These are phyloP conservation scores for Hippopotamyrus pictus DNA, from an alignment of 2,797 vertebrate genomes.

Conservation along the genomic window DNA sequence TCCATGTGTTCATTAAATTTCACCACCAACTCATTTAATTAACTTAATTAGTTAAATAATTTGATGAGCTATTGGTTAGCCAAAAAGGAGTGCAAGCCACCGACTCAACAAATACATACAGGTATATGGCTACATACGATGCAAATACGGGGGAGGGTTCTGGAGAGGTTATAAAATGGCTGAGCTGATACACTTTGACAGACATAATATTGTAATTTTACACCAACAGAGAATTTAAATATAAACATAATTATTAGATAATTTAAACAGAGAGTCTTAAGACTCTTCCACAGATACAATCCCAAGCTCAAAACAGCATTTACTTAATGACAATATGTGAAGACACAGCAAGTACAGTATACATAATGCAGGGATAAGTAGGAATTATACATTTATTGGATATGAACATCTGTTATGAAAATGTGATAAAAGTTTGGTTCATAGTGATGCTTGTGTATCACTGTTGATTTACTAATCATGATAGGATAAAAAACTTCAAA, in stretches of 20 bases:
- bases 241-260: neutral
- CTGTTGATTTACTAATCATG: neutral
- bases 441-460: neutral
- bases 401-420: neutral
- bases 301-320: neutral
- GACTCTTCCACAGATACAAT: neutral
- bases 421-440: neutral
- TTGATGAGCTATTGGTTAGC: neutral
- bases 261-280: neutral
- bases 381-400: neutral
- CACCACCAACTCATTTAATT: neutral
- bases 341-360: neutral
- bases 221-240: neutral
- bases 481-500: neutral
- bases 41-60: neutral
- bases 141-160: neutral
- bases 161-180: neutral
- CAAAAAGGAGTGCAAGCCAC: neutral
- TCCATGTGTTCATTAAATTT: neutral
- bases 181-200: neutral
- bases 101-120: neutral
- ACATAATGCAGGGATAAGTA: neutral
- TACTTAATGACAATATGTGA: neutral
- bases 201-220: neutral
- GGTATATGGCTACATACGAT: neutral